Percentiles rank a stretch among this genome's conserved stretches.
These are phyloP conservation scores for Xiphophorus birchmanni DNA, from an alignment of 2,797 vertebrate species.

Conservation along the genomic window DNA sequence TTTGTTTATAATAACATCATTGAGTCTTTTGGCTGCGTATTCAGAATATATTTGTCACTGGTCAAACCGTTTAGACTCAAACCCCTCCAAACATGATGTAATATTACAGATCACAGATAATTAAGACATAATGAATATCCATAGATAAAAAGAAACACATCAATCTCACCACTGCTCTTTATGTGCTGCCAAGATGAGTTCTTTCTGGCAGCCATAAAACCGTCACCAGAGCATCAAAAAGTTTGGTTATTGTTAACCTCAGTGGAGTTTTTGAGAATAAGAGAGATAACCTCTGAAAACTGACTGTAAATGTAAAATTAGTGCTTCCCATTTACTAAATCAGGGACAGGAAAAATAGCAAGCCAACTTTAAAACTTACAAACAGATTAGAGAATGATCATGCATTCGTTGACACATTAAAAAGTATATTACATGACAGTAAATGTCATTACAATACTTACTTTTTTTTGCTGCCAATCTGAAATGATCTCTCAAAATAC, in stretches of 20 bases:
- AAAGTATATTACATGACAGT: background rate
- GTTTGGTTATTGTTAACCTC: background rate
- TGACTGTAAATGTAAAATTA: background rate
- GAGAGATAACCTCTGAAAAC: background rate
- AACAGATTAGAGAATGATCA: background rate
- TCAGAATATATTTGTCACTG: background rate
- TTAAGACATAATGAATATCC: background rate
- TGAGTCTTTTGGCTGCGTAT: background rate
- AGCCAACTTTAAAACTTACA: background rate
- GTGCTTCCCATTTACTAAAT: background rate
- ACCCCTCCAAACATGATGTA: background rate
- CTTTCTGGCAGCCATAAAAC: background rate
- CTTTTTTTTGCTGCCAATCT: background rate
- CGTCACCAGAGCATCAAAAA: background rate
- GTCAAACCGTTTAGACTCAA: background rate
- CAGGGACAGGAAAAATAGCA: background rate
- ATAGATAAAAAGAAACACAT: background rate
- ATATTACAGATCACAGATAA: background rate
- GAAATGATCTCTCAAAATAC: background rate
- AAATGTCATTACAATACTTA: background rate
- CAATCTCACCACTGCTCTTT: background rate
- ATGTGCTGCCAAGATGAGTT: background rate
- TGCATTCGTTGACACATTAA: background rate
- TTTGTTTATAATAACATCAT: background rate
- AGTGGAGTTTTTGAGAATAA: background rate